These are phyloP conservation scores for Caenorhabditis angaria DNA, from an alignment of 2,888 invertebrate genomes.

Conservation along the genomic window DNA sequence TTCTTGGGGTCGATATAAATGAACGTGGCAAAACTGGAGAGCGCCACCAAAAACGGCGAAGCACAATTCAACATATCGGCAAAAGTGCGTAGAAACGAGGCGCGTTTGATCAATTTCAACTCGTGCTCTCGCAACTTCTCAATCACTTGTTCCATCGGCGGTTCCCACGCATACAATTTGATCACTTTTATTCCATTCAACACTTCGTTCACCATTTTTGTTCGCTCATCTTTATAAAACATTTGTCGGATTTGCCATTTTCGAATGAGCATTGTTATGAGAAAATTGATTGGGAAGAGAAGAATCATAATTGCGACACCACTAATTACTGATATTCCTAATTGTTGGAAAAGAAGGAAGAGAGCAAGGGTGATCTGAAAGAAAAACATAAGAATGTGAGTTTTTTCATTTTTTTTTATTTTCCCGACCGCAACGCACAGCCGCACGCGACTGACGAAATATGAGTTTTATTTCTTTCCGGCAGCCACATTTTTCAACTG, in stretches of 20 bases:
- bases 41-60: slow-evolving; percentile 69
- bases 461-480: too few relatives aligned
- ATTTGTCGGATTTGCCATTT: slow-evolving; percentile 78
- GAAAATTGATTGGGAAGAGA: slow-evolving; percentile 78
- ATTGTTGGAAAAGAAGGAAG: slow-evolving; percentile 74
- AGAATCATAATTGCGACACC: slow-evolving; percentile 94
- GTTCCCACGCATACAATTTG: slow-evolving; percentile 76
- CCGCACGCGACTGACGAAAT: too few relatives aligned
- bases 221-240: slow-evolving; percentile 91
- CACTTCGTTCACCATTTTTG: slow-evolving; percentile 92
- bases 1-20: slow-evolving; percentile 63
- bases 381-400: background rate
- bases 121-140: slow-evolving; percentile 65
- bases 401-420: too few relatives aligned
- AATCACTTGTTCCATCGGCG: slow-evolving; percentile 70
- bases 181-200: slow-evolving; percentile 85
- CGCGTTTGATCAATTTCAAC: slow-evolving; percentile 61
- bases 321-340: slow-evolving; percentile 85
- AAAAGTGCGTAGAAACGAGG: slow-evolving; percentile 68
- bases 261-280: slow-evolving; percentile 68
- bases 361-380: slow-evolving; percentile 55
- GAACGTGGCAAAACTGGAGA: slow-evolving; percentile 70
- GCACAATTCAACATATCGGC: slow-evolving; percentile 71
- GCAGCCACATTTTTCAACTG: too few relatives aligned
- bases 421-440: too few relatives aligned